Conservation (phyloP, 2,888 invertebrate species). For the Eupithecia exiguata region DNA sequence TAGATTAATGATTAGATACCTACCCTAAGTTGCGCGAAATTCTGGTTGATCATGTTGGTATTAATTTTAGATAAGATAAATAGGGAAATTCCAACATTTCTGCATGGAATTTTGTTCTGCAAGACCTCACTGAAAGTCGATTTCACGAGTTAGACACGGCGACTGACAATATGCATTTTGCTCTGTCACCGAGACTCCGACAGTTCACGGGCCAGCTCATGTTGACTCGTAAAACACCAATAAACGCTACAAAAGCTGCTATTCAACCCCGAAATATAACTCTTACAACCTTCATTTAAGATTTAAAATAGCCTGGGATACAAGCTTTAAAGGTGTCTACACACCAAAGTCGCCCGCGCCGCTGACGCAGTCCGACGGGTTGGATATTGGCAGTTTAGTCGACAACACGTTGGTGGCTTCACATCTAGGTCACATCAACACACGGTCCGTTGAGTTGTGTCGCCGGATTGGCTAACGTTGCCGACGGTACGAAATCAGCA, state of each 20-base stretch:
- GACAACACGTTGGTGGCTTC: not conserved
- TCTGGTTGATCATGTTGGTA: not conserved
- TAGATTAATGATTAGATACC: not conserved
- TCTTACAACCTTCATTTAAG: conserved; percentile 23
- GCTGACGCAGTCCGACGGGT: not conserved
- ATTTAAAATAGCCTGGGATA: conserved; percentile 32
- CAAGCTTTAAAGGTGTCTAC: not conserved
- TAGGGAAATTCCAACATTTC: conserved; percentile 31
- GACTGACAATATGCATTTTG: conserved; percentile 79
- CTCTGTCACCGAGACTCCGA: conserved; percentile 62
- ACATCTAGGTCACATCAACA: not conserved
- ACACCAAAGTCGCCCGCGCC: not conserved
- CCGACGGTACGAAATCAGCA: not conserved
- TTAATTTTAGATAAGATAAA: not conserved
- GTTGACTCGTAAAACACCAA: conserved; percentile 71
- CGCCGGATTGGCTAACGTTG: not conserved
- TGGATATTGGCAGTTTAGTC: not conserved
- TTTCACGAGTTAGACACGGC: conserved; percentile 80
- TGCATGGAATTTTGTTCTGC: conserved; percentile 30
- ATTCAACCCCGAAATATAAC: conserved; percentile 32
- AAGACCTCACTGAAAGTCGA: conserved; percentile 72
- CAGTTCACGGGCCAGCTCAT: conserved; percentile 67
- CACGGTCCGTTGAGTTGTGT: not conserved
- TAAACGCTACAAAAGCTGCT: conserved; percentile 57
- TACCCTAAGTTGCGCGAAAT: not conserved